These are phyloP conservation scores for Chloroclystis v-ata DNA, from an alignment of 2,888 invertebrate genomes.

Conservation along the genomic window DNA sequence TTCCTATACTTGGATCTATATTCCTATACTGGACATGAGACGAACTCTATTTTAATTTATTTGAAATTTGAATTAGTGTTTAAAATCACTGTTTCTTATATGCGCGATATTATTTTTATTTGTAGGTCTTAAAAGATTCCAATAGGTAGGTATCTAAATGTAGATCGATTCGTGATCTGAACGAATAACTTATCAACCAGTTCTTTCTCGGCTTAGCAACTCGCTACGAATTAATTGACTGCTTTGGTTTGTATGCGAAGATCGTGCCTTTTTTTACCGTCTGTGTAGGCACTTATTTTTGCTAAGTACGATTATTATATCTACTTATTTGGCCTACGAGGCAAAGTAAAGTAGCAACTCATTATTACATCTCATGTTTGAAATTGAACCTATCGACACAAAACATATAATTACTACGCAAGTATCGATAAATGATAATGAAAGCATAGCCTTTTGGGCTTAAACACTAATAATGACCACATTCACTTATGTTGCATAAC, in stretches of 20 bases:
- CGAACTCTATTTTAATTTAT: too few species aligned
- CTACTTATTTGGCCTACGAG: background rate
- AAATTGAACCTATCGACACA: too few species aligned
- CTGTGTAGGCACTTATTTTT: background rate
- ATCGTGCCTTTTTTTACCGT: background rate
- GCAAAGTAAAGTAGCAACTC: background rate
- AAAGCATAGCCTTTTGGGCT: background rate
- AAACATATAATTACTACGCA: too few species aligned
- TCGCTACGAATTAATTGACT: constrained; percentile 10
- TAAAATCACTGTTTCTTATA: too few species aligned
- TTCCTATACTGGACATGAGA: too few species aligned
- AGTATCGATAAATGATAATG: background rate
- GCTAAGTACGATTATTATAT: background rate
- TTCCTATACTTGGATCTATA: too few species aligned
- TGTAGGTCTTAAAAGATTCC: too few species aligned
- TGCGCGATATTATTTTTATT: too few species aligned
- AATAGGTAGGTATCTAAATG: too few species aligned
- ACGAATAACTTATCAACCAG: constrained; percentile 7
- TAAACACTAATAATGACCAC: too few species aligned
- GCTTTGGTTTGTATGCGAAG: background rate
- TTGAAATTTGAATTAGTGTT: too few species aligned
- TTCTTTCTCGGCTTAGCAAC: constrained; percentile 17
- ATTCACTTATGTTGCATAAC: too few species aligned
- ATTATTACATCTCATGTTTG: background rate
- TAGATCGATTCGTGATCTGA: constrained; percentile 4